These are phyloP conservation scores for Drosophila cracens DNA, from an alignment of 2,888 invertebrate genomes.

Conservation along the genomic window DNA sequence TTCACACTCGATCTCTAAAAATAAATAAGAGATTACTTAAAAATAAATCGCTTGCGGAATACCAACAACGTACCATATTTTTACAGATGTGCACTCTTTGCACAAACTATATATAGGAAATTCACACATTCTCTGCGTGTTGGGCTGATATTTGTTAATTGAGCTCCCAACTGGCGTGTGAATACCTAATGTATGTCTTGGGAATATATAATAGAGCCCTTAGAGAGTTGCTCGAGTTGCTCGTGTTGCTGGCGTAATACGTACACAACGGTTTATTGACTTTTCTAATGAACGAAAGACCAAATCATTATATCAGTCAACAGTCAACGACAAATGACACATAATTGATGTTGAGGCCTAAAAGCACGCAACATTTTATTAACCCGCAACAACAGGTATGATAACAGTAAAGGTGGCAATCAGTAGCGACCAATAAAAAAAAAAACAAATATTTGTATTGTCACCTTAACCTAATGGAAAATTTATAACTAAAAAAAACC, in stretches of 20 bases:
- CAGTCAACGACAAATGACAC: constrained; percentile 35
- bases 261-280: constrained; percentile 35
- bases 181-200: constrained; percentile 17
- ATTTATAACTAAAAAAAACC: constrained; percentile 28
- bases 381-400: constrained; percentile 5
- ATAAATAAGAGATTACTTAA: constrained; percentile 10
- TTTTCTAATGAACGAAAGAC: constrained; percentile 23
- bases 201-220: constrained; percentile 11
- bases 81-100: constrained; percentile 44
- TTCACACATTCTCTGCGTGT: constrained; percentile 39
- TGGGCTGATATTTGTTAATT: constrained; percentile 52
- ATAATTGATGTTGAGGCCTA: constrained; percentile 42
- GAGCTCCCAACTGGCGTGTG: constrained; percentile 30
- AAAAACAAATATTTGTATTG: constrained; percentile 12
- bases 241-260: constrained; percentile 16
- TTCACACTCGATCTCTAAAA: constrained; percentile 26
- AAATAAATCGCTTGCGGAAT: constrained; percentile 12
- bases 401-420: constrained; percentile 23
- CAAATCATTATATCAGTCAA: constrained; percentile 54
- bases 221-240: constrained; percentile 8
- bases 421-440: constrained; percentile 15
- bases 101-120: constrained; percentile 45
- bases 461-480: constrained; percentile 37
- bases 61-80: constrained; percentile 40
- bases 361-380: constrained; percentile 58